These are phyloP conservation scores for Antechinus flavipes DNA, from an alignment of 2,113 vertebrate species.

Conservation along the genomic window DNA sequence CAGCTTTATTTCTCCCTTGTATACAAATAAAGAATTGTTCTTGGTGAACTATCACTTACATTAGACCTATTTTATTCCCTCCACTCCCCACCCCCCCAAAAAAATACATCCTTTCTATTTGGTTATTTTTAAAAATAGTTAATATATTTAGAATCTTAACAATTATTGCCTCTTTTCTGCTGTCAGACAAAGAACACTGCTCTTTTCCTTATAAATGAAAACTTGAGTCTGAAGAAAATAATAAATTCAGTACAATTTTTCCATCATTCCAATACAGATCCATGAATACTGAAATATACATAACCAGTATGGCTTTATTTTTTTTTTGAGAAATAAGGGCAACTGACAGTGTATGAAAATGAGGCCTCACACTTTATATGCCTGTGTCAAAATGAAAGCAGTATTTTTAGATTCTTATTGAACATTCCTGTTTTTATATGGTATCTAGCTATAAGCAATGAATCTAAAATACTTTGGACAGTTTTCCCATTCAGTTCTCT, in stretches of 20 bases:
- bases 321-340: slow-evolving; percentile 37
- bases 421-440: slow-evolving; percentile 4
- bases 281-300: background rate
- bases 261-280: background rate
- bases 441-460: background rate
- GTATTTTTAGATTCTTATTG: slow-evolving; percentile 20
- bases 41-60: background rate
- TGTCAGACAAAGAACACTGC: background rate
- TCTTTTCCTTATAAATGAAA: slow-evolving; percentile 46
- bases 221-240: background rate
- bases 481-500: slow-evolving; percentile 26
- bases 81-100: background rate
- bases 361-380: background rate
- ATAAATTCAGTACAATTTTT: slow-evolving; percentile 23
- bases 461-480: background rate
- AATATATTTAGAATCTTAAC: background rate
- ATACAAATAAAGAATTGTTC: background rate
- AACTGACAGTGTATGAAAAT: background rate
- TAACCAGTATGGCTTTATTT: background rate
- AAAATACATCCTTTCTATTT: background rate
- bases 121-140: background rate
- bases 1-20: background rate
- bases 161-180: background rate
- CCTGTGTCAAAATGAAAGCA: background rate
- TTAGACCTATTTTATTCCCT: background rate